Evolutionary conservation across 35 echinoderm and acorn worm genomes (phyloP).

Genomic region (Heliocidaris erythrogramma): DNA sequence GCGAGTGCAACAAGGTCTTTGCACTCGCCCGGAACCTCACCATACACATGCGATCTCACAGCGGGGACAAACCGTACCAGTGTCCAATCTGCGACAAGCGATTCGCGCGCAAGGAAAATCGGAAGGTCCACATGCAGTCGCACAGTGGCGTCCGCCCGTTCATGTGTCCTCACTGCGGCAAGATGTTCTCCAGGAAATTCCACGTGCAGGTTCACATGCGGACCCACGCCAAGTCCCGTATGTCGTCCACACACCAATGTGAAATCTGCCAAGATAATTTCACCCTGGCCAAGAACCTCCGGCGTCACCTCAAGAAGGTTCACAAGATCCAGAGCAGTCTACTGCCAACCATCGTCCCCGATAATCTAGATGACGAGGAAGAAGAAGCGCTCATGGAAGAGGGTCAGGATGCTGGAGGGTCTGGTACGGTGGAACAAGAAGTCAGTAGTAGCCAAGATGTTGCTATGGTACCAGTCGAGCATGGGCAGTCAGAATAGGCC

Average conservation of each 20-base stretch:
- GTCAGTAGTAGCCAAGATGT: conserved; percentile 49
- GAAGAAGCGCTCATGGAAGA: neutral
- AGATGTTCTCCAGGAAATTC: conserved; percentile 86
- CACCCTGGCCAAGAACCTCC: conserved; percentile 88
- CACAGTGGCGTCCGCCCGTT: conserved; percentile 86
- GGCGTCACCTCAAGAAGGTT: conserved; percentile 76
- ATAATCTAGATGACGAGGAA: conserved; percentile 28
- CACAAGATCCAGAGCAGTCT: conserved; percentile 63
- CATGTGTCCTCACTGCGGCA: conserved; percentile 92
- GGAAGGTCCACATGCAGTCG: conserved; percentile 94
- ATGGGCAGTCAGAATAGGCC: neutral
- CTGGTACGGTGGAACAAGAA: conserved; percentile 16
- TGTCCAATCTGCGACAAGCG: conserved; percentile 97
- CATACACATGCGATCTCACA: conserved; percentile 96
- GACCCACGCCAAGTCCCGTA: conserved; percentile 62
- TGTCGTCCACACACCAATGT: conserved; percentile 62
- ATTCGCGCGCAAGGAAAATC: conserved; percentile 84
- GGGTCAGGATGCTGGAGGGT: neutral
- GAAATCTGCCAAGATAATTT: conserved; percentile 86
- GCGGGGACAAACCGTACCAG: conserved; percentile 90
- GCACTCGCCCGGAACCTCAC: conserved; percentile 82
- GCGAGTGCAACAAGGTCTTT: conserved; percentile 92
- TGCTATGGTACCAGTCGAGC: conserved; percentile 33
- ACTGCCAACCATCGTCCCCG: conserved; percentile 22
- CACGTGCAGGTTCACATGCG: conserved; percentile 86